A percentile compares a stretch with the other conserved stretches of the same genome.
Conservation (phyloP, 2,113 vertebrate genomes). For the Paedocypris sp. region DNA sequence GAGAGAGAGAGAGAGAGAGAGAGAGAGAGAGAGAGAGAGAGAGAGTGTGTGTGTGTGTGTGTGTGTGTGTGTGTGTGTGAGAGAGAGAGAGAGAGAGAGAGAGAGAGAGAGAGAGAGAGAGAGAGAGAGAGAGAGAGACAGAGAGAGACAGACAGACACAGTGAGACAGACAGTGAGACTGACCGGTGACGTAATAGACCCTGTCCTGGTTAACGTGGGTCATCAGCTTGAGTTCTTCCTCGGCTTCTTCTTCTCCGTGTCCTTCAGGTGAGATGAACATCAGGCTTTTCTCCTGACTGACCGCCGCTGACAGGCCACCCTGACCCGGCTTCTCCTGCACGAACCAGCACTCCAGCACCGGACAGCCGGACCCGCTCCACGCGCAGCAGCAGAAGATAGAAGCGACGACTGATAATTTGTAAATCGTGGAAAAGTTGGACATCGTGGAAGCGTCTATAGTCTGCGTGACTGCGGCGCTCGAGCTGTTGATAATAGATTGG, state of each 20-base stretch:
- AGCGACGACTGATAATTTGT: slow-evolving; percentile 35
- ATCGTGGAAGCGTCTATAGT: slow-evolving; percentile 14
- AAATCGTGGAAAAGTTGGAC: slow-evolving; percentile 37
- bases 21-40: no score
- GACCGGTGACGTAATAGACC: slow-evolving; percentile 51
- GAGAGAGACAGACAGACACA: no score
- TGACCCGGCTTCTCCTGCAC: slow-evolving; percentile 50
- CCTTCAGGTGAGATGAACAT: slow-evolving; percentile 42
- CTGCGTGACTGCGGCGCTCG: background rate
- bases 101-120: no score
- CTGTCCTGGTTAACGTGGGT: slow-evolving; percentile 41
- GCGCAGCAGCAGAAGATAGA: slow-evolving; percentile 16
- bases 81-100: no score
- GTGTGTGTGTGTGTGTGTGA: no score
- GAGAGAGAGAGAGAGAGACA: no score
- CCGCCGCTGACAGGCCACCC: slow-evolving; percentile 45
- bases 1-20: no score
- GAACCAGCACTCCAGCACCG: slow-evolving; percentile 61
- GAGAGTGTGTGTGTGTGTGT: no score
- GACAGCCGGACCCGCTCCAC: slow-evolving; percentile 45
- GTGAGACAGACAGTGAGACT: no score
- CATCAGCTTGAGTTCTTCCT: background rate
- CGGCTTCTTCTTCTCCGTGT: background rate
- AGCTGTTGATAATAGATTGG: background rate
- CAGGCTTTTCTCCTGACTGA: slow-evolving; percentile 53